Conservation (phyloP, 2,888 invertebrate species). For the Limnephilus marmoratus region DNA sequence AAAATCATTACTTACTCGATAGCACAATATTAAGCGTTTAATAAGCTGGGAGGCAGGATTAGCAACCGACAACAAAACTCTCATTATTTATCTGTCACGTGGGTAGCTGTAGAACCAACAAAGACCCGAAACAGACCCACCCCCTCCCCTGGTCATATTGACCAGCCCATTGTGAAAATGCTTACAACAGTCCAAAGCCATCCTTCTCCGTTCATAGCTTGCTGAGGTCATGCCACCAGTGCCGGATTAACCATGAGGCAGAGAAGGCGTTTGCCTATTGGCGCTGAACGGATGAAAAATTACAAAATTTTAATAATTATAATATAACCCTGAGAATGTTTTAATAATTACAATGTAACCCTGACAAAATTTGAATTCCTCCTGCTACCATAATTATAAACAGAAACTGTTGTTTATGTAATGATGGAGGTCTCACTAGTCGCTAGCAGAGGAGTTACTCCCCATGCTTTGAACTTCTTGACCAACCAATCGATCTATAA, state of each 20-base stretch:
- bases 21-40: neutral
- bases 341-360: too few relatives aligned
- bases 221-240: neutral
- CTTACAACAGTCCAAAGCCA: neutral
- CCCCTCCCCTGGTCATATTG: neutral
- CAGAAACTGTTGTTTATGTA: too few relatives aligned
- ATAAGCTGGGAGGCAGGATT: neutral
- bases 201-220: conserved; percentile 6
- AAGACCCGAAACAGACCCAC: neutral
- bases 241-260: neutral
- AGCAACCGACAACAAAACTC: neutral
- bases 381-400: too few relatives aligned
- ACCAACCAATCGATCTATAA: too few relatives aligned
- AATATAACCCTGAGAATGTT: too few relatives aligned
- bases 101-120: neutral
- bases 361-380: too few relatives aligned
- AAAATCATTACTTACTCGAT: neutral
- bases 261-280: neutral
- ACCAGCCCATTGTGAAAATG: conserved; percentile 15
- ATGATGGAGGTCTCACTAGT: too few relatives aligned
- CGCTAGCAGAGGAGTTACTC: too few relatives aligned
- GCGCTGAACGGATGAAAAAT: neutral
- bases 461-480: too few relatives aligned
- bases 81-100: conserved; percentile 14
- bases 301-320: too few relatives aligned